Base-by-base conservation (phyloP, 2,113 vertebrate species). In the Pseudorasbora parva region DNA sequence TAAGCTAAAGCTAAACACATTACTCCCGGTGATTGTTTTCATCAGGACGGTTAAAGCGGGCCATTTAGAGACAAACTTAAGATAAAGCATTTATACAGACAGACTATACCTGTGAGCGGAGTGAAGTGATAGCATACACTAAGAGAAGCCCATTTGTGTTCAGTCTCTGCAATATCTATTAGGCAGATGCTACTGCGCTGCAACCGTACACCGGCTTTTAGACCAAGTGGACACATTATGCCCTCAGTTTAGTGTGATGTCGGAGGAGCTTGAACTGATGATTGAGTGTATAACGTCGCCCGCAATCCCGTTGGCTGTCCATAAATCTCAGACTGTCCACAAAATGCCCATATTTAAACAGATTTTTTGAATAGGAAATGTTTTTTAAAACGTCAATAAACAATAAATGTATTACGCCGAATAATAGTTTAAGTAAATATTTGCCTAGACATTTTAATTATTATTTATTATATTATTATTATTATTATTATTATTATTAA, bases 121-220 rank as follows among this genome's bases (percentile, higher is more conserved):
- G 74, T 33, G 45, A 33, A 69, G 19, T 33, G 64, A 81, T 54
- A 10, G 59, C 43, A 15, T 17, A 27, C 57, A 59, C 54, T 77
- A n/a, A 57, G 74, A 77, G 47, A 69, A 81, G 62, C 64, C 62
- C 47, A 82, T 88, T 83, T 66, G 30, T 66, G 45, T 64, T 43
- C 14, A 59, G 37, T 30, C 25, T 73, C 72, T 17, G 30, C 74
- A 69, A 76, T 88, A 83, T 88, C 86, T 83, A 90, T 91, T 91
- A 88, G 90, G 89, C 87, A 85, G 88, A 88, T 85, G 90, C 88
- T 85, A 87, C 87, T 88, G 90, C 87, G 78, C 49, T 91, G 92
- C 89, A 93, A 93, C 91, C 86, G 60, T 90, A 93, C 87, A 93
- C 91, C 91, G 74, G 84, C 81, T 86, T 90, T 92, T 92, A 91